phyloP scores from a whole-genome alignment of 1,140 invertebrate species.

The Ips typographus region DNA sequence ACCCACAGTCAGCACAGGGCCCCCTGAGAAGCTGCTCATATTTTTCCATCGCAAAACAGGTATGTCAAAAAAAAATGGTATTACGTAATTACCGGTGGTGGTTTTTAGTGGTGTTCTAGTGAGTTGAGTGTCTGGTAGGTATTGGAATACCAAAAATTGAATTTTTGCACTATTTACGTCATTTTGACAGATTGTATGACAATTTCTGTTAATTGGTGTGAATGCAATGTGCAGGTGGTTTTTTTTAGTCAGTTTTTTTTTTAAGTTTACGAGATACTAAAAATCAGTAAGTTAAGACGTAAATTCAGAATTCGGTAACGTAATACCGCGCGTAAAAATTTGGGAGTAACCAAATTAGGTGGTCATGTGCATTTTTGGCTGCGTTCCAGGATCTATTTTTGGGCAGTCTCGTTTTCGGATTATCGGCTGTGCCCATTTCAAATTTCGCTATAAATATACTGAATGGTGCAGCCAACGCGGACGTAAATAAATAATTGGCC shows the following conservation, averaged over 20 bases:
- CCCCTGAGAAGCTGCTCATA: constrained; percentile 59
- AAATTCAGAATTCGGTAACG: background rate
- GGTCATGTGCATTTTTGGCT: constrained; percentile 22
- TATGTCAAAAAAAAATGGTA: constrained; percentile 22
- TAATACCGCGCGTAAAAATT: constrained; percentile 1
- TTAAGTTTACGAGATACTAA: too few species aligned
- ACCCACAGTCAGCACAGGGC: constrained; percentile 58
- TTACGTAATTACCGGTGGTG: constrained; percentile 22
- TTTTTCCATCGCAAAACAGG: constrained; percentile 42
- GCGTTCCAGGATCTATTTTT: constrained; percentile 17
- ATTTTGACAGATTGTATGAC: too few species aligned
- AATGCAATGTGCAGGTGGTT: too few species aligned
- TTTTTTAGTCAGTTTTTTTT: too few species aligned
- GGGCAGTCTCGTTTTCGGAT: background rate
- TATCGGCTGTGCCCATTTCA: background rate
- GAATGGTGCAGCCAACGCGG: constrained; percentile 2
- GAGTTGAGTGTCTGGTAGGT: background rate
- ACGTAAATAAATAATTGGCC: constrained; percentile 1
- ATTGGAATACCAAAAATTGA: background rate
- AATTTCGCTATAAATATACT: constrained; percentile 16
- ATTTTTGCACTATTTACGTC: too few species aligned
- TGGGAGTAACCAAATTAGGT: constrained; percentile 20
- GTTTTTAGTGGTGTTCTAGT: constrained; percentile 20
- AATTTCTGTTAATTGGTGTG: too few species aligned
- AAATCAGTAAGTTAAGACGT: background rate